Evolutionary conservation across 2,797 vertebrate genomes (phyloP).

Genomic region (Limnodromus scolopaceus): DNA sequence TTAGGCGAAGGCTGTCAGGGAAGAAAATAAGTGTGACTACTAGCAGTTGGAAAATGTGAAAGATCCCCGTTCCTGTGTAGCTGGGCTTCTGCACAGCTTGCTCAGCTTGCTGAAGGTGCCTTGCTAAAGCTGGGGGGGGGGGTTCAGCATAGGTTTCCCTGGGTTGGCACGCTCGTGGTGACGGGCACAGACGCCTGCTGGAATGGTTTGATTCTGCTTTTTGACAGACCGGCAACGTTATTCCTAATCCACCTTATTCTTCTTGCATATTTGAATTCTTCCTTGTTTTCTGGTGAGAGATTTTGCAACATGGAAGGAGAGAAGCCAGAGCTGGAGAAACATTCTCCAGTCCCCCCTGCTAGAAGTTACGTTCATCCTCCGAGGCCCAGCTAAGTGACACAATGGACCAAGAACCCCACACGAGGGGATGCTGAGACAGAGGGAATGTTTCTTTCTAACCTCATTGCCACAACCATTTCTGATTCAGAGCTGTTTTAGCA

Average conservation of each 20-base stretch:
- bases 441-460: not conserved
- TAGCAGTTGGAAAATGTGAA: not conserved
- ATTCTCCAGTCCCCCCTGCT: not conserved
- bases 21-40: not conserved
- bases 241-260: not conserved
- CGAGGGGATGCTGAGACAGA: not conserved
- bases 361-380: not conserved
- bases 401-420: not conserved
- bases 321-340: not conserved
- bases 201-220: not conserved
- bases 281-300: not conserved
- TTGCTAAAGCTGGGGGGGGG: not conserved
- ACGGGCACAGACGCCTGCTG: not conserved
- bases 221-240: not conserved
- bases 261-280: not conserved
- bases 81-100: not conserved
- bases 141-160: not conserved
- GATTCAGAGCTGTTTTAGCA: not conserved
- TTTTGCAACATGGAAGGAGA: not conserved
- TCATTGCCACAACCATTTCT: not conserved
- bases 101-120: not conserved
- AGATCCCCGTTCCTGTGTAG: not conserved
- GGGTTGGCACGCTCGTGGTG: fast-evolving
- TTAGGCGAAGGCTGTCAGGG: not conserved
- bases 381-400: not conserved